A percentile compares a stretch with the other conserved stretches of the same genome.
phyloP scores from a whole-genome alignment of 64 coral and sea anemone genomes.

The Cladopsammia gracilis region DNA sequence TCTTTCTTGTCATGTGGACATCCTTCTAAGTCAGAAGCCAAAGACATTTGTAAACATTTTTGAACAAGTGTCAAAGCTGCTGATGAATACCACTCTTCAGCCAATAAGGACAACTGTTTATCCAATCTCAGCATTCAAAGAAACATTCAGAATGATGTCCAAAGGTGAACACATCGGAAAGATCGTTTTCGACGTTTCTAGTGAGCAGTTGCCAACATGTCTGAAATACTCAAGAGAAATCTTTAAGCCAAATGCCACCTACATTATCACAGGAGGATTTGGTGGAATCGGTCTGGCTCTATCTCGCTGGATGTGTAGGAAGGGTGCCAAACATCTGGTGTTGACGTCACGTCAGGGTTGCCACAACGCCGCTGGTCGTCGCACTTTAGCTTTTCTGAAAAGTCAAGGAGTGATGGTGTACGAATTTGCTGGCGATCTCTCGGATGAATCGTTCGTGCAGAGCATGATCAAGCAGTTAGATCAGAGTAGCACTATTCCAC shows the following conservation, averaged over 20 bases:
- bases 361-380: not conserved
- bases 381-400: not conserved
- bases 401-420: not conserved
- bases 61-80: not conserved
- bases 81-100: not conserved
- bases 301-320: not conserved
- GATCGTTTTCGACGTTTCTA: not conserved
- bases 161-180: not conserved
- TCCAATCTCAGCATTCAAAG: not conserved
- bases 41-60: not conserved
- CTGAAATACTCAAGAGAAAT: not conserved
- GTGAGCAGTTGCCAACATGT: not conserved
- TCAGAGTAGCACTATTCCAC: not conserved
- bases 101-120: not conserved
- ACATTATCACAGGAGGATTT: not conserved
- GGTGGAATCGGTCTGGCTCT: not conserved
- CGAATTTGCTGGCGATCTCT: not conserved
- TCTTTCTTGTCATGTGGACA: not conserved
- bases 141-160: not conserved
- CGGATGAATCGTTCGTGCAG: not conserved
- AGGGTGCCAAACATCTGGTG: not conserved
- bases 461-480: not conserved
- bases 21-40: not conserved
- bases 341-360: not conserved
- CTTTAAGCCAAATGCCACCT: not conserved